Percentiles rank a stretch among this genome's conserved stretches.
Conservation (phyloP, 2,113 vertebrate genomes). For the Dicaeum eximium region DNA sequence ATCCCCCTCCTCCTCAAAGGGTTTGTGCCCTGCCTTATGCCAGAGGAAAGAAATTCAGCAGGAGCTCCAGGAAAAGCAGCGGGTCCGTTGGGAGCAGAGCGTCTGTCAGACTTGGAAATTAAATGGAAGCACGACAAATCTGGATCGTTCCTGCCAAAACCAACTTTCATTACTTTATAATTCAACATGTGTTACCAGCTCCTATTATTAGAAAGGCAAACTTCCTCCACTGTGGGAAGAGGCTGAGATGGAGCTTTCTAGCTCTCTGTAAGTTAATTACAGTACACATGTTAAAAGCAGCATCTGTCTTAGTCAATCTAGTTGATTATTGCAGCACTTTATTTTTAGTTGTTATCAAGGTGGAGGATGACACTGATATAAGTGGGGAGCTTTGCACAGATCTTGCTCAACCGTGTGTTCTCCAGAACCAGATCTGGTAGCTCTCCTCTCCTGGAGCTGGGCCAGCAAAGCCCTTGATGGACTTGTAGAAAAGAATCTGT, state of each 20-base stretch:
- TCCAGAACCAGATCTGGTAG: neutral
- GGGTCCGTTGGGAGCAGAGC: neutral
- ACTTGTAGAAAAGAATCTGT: neutral
- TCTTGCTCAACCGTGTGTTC: neutral
- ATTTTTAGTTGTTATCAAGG: conserved; percentile 64
- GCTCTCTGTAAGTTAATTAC: conserved; percentile 64
- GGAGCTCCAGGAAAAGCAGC: neutral
- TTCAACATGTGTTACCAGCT: conserved; percentile 63
- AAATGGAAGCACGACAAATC: conserved; percentile 33
- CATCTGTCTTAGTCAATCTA: conserved; percentile 71
- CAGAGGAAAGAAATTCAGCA: neutral
- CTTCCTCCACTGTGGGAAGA: conserved; percentile 53
- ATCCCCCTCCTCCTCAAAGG: neutral
- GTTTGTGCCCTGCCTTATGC: neutral
- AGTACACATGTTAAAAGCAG: conserved; percentile 64
- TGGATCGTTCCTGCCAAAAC: conserved; percentile 55
- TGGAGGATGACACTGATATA: conserved; percentile 53
- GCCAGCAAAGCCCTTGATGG: neutral
- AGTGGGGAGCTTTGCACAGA: conserved; percentile 11
- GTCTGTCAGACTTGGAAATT: neutral
- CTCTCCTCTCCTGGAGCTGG: neutral
- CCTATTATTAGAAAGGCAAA: conserved; percentile 67
- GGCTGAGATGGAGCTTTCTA: conserved; percentile 47
- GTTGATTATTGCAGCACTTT: conserved; percentile 54
- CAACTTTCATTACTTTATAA: conserved; percentile 61